Percentiles rank a stretch among this genome's conserved stretches.
These are phyloP conservation scores for Cephus sareptanus DNA, from an alignment of 2,888 invertebrate species.

Conservation along the genomic window DNA sequence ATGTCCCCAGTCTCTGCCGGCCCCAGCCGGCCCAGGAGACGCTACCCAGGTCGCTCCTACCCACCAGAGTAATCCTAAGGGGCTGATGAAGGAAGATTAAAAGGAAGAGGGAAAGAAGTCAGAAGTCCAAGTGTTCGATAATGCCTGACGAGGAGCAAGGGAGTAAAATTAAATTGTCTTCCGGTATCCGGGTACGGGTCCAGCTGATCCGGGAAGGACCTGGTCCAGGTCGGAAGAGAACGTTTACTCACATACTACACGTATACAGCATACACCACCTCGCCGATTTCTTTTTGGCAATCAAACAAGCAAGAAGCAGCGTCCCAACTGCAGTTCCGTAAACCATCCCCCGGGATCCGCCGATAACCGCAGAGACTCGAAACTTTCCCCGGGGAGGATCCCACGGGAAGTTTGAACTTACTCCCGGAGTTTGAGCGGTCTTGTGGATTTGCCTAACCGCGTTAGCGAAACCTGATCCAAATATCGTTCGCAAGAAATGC, in stretches of 20 bases:
- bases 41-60: not conserved
- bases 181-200: too few species aligned
- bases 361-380: constrained; percentile 8
- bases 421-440: constrained; percentile 38
- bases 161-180: constrained; percentile 32
- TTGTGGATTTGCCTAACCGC: constrained; percentile 51
- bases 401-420: constrained; percentile 19
- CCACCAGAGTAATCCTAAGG: not conserved
- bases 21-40: too few species aligned
- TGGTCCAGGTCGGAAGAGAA: too few species aligned
- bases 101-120: not conserved
- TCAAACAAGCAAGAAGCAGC: constrained; percentile 31
- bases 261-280: too few species aligned
- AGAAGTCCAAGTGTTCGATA: not conserved
- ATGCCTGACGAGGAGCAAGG: not conserved
- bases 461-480: constrained; percentile 50
- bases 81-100: not conserved
- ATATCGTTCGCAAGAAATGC: constrained; percentile 30
- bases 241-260: too few species aligned
- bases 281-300: constrained; percentile 33
- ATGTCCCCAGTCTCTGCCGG: not conserved
- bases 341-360: constrained; percentile 2
- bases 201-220: too few species aligned
- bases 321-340: constrained; percentile 9
- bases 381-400: constrained; percentile 31